Evolutionary conservation across 1,140 invertebrate genomes (phyloP).

Genomic region (Marisa cornuarietis): DNA sequence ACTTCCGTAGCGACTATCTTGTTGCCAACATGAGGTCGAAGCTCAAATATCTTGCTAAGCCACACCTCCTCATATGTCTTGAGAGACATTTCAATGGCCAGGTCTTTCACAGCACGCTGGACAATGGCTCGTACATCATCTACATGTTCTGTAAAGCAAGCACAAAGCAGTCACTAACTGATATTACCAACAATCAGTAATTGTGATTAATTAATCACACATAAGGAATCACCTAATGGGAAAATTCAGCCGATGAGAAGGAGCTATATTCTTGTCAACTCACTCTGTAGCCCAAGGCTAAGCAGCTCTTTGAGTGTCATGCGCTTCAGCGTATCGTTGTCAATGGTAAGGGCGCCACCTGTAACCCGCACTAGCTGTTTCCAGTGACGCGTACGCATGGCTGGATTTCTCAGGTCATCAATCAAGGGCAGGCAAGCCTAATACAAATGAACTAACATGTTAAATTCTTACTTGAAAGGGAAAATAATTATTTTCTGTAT

Average conservation of each 20-base stretch:
- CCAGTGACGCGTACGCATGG: conserved; percentile 66
- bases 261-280: conserved; percentile 25
- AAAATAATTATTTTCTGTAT: background rate
- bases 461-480: background rate
- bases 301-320: conserved; percentile 65
- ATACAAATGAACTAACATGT: background rate
- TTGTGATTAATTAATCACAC: background rate
- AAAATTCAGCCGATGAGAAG: background rate
- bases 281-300: conserved; percentile 63
- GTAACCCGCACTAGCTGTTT: conserved; percentile 64
- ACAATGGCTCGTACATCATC: conserved; percentile 65
- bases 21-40: conserved; percentile 49
- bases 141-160: conserved; percentile 56
- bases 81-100: conserved; percentile 63
- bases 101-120: conserved; percentile 63
- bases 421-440: conserved; percentile 63
- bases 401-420: conserved; percentile 65
- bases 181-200: background rate
- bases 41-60: conserved; percentile 65
- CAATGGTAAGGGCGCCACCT: conserved; percentile 61
- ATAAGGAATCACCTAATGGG: background rate
- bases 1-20: conserved; percentile 20
- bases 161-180: background rate
- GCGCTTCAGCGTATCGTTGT: conserved; percentile 64
- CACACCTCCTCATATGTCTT: conserved; percentile 67